phyloP scores from a whole-genome alignment of 2,113 vertebrate species.

The Psilopogon haemacephalus region DNA sequence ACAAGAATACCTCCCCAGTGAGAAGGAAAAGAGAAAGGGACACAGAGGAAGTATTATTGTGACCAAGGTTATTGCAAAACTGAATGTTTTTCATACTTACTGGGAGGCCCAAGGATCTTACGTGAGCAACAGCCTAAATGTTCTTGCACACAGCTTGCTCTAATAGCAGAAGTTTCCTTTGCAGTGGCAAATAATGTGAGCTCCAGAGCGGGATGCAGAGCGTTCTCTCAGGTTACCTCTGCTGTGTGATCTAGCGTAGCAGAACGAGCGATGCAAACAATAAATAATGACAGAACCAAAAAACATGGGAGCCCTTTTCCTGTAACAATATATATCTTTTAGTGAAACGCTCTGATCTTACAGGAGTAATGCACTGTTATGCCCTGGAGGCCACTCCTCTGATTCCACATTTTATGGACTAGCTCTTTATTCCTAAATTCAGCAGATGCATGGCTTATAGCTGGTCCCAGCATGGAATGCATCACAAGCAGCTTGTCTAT shows the following conservation, averaged over 20 bases:
- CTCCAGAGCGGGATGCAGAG: neutral
- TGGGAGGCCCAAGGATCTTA: neutral
- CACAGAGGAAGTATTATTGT: neutral
- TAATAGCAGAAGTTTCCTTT: neutral
- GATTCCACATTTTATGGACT: conserved; percentile 64
- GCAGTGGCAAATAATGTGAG: neutral
- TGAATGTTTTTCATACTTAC: neutral
- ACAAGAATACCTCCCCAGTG: neutral
- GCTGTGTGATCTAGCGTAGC: neutral
- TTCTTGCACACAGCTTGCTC: neutral
- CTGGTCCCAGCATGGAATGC: conserved; percentile 61
- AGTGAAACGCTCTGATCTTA: conserved; percentile 55
- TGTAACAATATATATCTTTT: conserved; percentile 56
- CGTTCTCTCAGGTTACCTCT: neutral
- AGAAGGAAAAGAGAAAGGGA: neutral
- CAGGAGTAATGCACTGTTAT: conserved; percentile 47
- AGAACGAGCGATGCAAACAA: conserved; percentile 3
- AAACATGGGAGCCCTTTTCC: conserved; percentile 40
- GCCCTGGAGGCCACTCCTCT: conserved; percentile 55
- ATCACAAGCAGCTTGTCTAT: conserved; percentile 67
- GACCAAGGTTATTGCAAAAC: neutral
- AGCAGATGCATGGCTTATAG: conserved; percentile 57
- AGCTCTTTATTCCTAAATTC: conserved; percentile 56
- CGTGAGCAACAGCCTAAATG: neutral
- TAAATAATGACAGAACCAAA: conserved; percentile 57